These are phyloP conservation scores for Malurus melanocephalus DNA, from an alignment of 2,113 vertebrate species.

Conservation along the genomic window DNA sequence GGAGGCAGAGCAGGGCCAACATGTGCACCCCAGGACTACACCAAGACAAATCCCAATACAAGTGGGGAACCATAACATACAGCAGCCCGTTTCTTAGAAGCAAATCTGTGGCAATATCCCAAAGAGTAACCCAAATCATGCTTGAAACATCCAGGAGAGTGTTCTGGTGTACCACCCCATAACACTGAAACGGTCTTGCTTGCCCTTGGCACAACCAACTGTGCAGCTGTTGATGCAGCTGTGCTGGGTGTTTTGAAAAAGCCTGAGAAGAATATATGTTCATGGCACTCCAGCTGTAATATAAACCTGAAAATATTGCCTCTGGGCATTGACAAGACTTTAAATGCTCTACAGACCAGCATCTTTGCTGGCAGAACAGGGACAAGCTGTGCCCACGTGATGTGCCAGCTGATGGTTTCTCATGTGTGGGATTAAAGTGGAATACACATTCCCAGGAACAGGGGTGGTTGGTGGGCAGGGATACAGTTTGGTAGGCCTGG, in stretches of 20 bases:
- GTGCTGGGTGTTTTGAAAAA: neutral
- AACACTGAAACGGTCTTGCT: neutral
- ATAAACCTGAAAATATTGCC: neutral
- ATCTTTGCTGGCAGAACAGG: neutral
- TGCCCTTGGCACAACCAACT: neutral
- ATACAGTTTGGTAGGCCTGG: neutral
- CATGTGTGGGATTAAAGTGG: neutral
- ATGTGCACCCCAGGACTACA: neutral
- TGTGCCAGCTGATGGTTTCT: neutral
- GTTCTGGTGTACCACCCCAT: neutral
- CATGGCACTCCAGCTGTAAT: neutral
- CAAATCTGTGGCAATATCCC: neutral
- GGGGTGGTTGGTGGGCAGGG: neutral
- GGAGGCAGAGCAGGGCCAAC: neutral
- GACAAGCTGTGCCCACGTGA: neutral
- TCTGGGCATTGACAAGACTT: neutral
- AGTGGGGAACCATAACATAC: neutral
- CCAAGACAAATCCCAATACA: neutral
- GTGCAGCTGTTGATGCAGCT: neutral
- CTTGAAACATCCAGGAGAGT: neutral
- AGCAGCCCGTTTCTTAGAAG: neutral
- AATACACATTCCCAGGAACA: neutral
- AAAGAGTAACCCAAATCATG: neutral
- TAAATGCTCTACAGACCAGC: neutral
- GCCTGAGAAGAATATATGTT: neutral